Conservation (phyloP, 2,888 invertebrate species). For the Drosophila mimica region DNA sequence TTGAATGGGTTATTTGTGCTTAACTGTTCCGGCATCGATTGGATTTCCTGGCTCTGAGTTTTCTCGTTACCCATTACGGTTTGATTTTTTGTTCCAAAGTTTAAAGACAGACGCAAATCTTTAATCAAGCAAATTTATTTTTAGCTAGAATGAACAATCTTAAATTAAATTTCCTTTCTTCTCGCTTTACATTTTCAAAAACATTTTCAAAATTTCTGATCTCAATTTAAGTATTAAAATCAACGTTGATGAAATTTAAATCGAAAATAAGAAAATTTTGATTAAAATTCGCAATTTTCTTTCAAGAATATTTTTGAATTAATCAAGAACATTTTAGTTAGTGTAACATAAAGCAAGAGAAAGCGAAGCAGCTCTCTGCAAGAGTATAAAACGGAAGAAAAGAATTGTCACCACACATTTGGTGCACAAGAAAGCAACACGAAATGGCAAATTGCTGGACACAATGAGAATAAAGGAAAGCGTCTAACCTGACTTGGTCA, state of each 20-base stretch:
- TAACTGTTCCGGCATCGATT: not conserved
- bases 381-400: conserved; percentile 42
- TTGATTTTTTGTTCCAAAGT: not conserved
- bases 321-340: not conserved
- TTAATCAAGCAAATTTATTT: not conserved
- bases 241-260: not conserved
- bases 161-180: not conserved
- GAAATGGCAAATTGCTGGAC: conserved; percentile 67
- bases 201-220: not conserved
- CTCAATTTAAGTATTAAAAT: not conserved
- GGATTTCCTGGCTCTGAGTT: not conserved
- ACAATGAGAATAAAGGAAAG: conserved; percentile 20
- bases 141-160: not conserved
- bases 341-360: too few species aligned
- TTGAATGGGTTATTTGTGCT: not conserved
- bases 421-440: conserved; percentile 60
- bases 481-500: conserved; percentile 40
- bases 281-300: not conserved
- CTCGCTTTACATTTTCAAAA: not conserved
- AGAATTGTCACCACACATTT: conserved; percentile 78
- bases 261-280: not conserved
- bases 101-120: not conserved
- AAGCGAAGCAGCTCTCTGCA: not conserved
- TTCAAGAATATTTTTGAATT: not conserved
- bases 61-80: not conserved